Conservation (phyloP, 2,888 invertebrate species). For the Sphaerolaimus hirsutus region DNA sequence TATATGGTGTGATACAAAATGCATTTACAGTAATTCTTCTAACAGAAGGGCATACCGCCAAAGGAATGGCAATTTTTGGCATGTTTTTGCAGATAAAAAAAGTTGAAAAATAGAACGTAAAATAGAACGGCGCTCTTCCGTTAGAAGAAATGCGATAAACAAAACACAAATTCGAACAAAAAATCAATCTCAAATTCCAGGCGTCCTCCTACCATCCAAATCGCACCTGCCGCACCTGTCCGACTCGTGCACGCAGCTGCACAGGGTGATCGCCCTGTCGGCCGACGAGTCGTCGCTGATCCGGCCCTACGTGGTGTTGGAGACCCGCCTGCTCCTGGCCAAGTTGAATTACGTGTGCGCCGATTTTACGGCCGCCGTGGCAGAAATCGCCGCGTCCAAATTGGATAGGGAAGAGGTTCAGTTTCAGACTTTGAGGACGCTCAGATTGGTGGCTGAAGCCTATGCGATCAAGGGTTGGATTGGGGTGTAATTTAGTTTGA, state of each 20-base stretch:
- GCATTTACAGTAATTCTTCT: no score
- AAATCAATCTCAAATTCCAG: no score
- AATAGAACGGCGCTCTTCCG: no score
- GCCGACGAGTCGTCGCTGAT: background rate
- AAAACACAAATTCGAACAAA: no score
- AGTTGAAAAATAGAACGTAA: no score
- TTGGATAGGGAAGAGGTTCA: slow-evolving; percentile 36
- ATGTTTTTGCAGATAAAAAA: no score
- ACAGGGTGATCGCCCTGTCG: background rate
- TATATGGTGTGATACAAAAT: no score
- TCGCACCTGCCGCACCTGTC: background rate
- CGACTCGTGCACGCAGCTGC: slow-evolving; percentile 2
- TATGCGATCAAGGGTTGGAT: slow-evolving; percentile 64
- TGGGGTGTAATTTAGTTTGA: background rate
- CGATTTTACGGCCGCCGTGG: slow-evolving; percentile 53
- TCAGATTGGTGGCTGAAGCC: slow-evolving; percentile 78
- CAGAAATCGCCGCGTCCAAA: slow-evolving; percentile 56
- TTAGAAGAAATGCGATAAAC: no score
- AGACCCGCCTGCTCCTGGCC: slow-evolving; percentile 57
- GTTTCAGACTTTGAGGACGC: slow-evolving; percentile 58
- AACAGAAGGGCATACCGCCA: no score
- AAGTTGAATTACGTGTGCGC: slow-evolving; percentile 74
- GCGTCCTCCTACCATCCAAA: background rate
- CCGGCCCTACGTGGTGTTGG: slow-evolving; percentile 11
- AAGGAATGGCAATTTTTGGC: no score